These are phyloP conservation scores for Phocides pigmalion DNA, from an alignment of 1,140 invertebrate genomes.

Conservation along the genomic window DNA sequence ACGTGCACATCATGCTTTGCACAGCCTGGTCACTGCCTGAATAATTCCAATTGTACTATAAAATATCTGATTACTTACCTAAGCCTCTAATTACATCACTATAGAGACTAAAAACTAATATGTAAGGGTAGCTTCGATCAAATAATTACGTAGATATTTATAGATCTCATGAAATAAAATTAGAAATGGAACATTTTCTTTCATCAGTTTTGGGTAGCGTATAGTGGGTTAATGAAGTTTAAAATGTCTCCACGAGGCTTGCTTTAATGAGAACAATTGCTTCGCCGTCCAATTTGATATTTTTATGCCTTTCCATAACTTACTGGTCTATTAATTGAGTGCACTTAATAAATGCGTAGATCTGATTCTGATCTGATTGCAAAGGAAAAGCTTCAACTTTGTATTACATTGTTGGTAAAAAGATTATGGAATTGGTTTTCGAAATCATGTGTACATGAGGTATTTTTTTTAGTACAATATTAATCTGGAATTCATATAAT, in stretches of 20 bases:
- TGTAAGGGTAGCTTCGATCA: conserved; percentile 11
- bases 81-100: neutral
- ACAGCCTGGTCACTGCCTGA: conserved; percentile 15
- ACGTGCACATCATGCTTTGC: conserved; percentile 13
- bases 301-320: conserved; percentile 26
- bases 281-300: conserved; percentile 67
- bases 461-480: neutral
- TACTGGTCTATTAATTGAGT: neutral
- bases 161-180: conserved; percentile 27
- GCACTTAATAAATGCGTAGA: neutral
- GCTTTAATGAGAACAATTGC: conserved; percentile 56
- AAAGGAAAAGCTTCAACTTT: neutral
- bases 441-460: neutral
- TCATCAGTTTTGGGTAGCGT: conserved; percentile 33
- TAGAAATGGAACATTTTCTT: conserved; percentile 35
- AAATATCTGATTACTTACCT: neutral
- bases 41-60: conserved; percentile 12
- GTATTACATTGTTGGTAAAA: neutral
- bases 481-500: neutral
- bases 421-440: conserved; percentile 8
- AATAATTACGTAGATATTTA: conserved; percentile 36
- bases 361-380: neutral
- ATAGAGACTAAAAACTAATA: conserved; percentile 5
- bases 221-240: conserved; percentile 41
- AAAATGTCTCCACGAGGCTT: conserved; percentile 42